A percentile compares a stretch with the other conserved stretches of the same genome.
Conservation (phyloP, 1,140 invertebrate genomes). For the Camponotus vicinus region DNA sequence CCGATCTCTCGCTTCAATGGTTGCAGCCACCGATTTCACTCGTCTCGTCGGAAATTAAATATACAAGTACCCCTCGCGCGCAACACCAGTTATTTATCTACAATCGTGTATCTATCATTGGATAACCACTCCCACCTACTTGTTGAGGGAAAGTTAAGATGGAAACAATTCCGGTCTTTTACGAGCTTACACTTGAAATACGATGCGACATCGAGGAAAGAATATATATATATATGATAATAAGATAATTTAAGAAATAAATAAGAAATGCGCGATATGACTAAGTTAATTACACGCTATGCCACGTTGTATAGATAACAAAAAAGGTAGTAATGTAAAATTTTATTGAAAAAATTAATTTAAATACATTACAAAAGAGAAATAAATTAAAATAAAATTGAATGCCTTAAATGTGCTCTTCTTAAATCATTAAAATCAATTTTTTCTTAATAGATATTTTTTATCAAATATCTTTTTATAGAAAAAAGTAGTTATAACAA, state of each 20-base stretch:
- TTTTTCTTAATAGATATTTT: neutral
- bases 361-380: neutral
- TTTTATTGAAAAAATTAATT: neutral
- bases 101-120: constrained; percentile 45
- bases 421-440: constrained; percentile 2
- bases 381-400: neutral
- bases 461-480: neutral
- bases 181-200: constrained; percentile 11
- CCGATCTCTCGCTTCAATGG: constrained; percentile 13
- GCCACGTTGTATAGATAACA: neutral
- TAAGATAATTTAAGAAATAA: neutral
- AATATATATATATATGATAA: constrained; percentile 7
- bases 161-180: constrained; percentile 65
- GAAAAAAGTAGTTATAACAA: neutral
- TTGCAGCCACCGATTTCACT: constrained; percentile 74
- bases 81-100: constrained; percentile 13
- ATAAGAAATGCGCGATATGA: too few relatives aligned
- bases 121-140: constrained; percentile 81
- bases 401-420: neutral
- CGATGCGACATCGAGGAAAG: neutral
- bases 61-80: constrained; percentile 73
- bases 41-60: constrained; percentile 84
- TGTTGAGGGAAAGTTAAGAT: constrained; percentile 79
- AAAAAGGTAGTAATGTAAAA: neutral
- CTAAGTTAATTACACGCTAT: neutral